A percentile compares a stretch with the other conserved stretches of the same genome.
phyloP scores from a whole-genome alignment of 2,888 invertebrate genomes.

The Caenorhabditis plicata region DNA sequence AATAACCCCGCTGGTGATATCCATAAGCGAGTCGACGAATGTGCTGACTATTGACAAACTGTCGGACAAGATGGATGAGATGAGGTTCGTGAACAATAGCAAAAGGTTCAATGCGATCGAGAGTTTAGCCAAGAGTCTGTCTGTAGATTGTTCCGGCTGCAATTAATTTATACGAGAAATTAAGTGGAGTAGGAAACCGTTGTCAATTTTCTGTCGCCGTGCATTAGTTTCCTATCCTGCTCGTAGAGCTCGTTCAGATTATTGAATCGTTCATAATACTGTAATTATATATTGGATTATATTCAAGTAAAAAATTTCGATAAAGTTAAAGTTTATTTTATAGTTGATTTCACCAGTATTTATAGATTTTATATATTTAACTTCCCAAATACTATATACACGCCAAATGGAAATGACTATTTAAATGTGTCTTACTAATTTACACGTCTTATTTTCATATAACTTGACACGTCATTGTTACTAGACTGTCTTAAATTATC shows the following conservation, averaged over 20 bases:
- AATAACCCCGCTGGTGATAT: conserved; percentile 67
- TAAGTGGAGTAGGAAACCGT: conserved; percentile 10
- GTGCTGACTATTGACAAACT: conserved; percentile 69
- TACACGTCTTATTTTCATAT: no score
- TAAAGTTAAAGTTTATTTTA: no score
- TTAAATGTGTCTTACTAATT: no score
- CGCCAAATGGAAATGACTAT: no score
- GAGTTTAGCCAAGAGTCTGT: conserved; percentile 48
- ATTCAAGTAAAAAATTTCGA: neutral
- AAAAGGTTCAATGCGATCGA: conserved; percentile 54
- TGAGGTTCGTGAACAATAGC: conserved; percentile 57
- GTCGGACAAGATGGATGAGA: conserved; percentile 68
- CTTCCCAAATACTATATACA: no score
- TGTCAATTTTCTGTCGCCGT: conserved; percentile 18
- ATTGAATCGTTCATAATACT: conserved; percentile 41
- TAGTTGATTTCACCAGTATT: no score
- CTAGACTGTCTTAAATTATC: no score
- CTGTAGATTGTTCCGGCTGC: conserved; percentile 37
- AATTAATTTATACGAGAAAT: neutral
- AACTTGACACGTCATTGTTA: no score
- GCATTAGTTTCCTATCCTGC: conserved; percentile 33
- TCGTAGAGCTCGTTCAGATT: conserved; percentile 38
- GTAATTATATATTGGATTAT: conserved; percentile 2
- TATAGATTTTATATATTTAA: no score
- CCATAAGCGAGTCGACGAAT: conserved; percentile 69